Base-by-base conservation (phyloP, 2,888 invertebrate genomes). In the Lydus trimaculatus region DNA sequence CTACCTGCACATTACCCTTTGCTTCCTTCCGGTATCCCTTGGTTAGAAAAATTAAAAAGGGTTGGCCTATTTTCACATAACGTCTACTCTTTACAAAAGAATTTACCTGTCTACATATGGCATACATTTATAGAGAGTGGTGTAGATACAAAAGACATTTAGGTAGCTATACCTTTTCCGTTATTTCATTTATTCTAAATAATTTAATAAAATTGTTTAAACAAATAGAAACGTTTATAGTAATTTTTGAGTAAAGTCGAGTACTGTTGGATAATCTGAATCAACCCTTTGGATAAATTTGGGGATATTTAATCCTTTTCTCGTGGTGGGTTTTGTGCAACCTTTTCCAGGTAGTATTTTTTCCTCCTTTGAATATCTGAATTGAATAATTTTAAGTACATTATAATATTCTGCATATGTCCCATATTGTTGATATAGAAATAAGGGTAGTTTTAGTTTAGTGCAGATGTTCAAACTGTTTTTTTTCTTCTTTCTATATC, bases 101-200 rank as follows among this genome's bases (percentile, higher is more conserved):
- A 79, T 80, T 83, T 84, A 84, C 84, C 84, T 84, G 83, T 83
- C 75, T 78, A 78, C 83, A 83, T 83, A 84, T 83, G 83, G 82
- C 80, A 79, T 78, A 79, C 72, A 80, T 80, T 77, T 76, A 28
- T 59, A 7, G 11, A 3, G 11, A 33, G 9, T 5, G 33, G 13
- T 13, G 17, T 36, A 63, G 71, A 67, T 61, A 67, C 66, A 66
- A 66, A 64, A 59, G 64, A 64, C 52, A 33, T n/a, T n/a, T n/a
- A n/a, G n/a, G n/a, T 43, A 31, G 58, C 59, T 31, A n/a, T n/a
- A 28, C 28, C 28, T 4, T 28, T 28, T 2, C 4, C 28, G 15
- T 61, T 39, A n/a, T 31, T 61, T 31, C 4, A 8, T 33, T 36
- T 20, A 23, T 39, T 43, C 17, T 62, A 62, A 60, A 33, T 31